Evolutionary conservation across 1,140 invertebrate genomes (phyloP), one percentile per base, ranked within the genome.

Genomic region (Drosophila nigrodunni): DNA sequence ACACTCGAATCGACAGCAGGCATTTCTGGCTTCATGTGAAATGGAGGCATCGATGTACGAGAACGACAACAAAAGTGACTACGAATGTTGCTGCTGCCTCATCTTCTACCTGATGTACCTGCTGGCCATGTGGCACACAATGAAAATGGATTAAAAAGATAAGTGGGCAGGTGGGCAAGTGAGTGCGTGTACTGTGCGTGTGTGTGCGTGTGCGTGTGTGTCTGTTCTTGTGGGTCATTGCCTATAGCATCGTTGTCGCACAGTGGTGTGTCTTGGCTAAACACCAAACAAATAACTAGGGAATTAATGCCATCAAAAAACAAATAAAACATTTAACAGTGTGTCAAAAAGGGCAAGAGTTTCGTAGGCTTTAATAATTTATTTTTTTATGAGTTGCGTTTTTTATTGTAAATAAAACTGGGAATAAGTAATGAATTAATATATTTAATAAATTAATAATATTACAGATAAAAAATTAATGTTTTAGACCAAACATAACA

Each of bases 141-240:
- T 73, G 69, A 61, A 76, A 76, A 76, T 76, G 74, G 69, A 76
- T 76, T 76, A 76, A 76, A 76, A 25, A 69, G 60, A 76, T 76
- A 72, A 72, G 69, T 72, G 18, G 18, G 18, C 18, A 18, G 2
- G 1, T 1, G 68, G 46, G 34, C 54, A 72, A 39, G 7, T 18
- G 50, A 39, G 7, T 39, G 25, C 44, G 46, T 60, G 46, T 47
- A 9, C 3, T 21, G 46, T 18, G 10, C 21, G 25, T 34, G 30
- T 6, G n/a, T 43, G 41, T 43, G 11, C 13, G 41, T 43, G n/a
- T 43, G 41, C 0, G 41, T 13, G 10, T 41, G 39, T 41, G 39
- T n/a, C 11, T 43, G 39, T 43, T 47, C 15, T 18, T 49, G 46
- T 49, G 46, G 46, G 15, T 25, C 46, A 25, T 10, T 9, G 7